Evolutionary conservation across 2,797 vertebrate species (phyloP).

Genomic region (Mus spretus): DNA sequence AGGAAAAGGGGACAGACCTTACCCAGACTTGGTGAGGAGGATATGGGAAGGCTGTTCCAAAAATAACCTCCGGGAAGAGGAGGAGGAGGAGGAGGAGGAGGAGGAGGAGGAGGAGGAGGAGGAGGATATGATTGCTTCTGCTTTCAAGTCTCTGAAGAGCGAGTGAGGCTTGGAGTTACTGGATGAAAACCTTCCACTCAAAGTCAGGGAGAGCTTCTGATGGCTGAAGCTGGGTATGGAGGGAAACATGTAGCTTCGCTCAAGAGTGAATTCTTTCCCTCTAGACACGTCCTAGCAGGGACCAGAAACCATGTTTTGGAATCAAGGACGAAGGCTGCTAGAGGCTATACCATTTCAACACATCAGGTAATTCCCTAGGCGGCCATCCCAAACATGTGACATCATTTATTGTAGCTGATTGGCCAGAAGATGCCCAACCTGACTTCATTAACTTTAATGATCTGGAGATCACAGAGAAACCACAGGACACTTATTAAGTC

Average conservation of each 20-base stretch:
- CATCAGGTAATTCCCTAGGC: background rate
- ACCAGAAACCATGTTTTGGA: background rate
- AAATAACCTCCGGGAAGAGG: slow-evolving; percentile 55
- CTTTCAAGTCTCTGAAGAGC: slow-evolving; percentile 43
- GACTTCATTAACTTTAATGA: slow-evolving; percentile 33
- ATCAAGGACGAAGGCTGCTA: background rate
- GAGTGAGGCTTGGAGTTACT: background rate
- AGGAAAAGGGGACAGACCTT: slow-evolving; percentile 67
- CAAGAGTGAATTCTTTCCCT: slow-evolving; percentile 14
- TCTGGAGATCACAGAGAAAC: slow-evolving; percentile 27
- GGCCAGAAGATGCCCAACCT: background rate
- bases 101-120: background rate
- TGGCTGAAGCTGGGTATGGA: background rate
- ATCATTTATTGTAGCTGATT: background rate
- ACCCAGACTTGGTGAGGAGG: slow-evolving; percentile 48
- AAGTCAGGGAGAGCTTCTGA: background rate
- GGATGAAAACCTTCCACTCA: background rate
- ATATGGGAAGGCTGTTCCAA: slow-evolving; percentile 40
- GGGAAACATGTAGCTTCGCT: background rate
- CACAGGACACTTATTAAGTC: slow-evolving; percentile 3
- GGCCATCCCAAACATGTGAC: background rate
- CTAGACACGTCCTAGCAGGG: background rate
- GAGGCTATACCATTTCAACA: background rate
- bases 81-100: background rate
- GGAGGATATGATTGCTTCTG: background rate